Percentiles rank a stretch among this genome's conserved stretches.
Evolutionary conservation across 2,888 invertebrate genomes (phyloP).

Genomic region (Gryllus longicercus): DNA sequence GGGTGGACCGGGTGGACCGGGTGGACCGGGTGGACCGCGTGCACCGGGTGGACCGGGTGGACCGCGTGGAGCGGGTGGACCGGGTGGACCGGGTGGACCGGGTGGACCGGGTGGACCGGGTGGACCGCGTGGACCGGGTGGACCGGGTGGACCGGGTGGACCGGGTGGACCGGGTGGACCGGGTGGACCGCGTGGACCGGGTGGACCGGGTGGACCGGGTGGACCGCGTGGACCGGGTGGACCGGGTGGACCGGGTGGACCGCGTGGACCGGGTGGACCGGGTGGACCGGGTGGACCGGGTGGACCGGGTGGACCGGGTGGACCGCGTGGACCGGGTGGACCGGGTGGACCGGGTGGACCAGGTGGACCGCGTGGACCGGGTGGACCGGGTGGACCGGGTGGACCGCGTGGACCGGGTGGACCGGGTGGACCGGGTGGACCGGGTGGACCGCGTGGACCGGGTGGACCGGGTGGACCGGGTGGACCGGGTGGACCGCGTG

Average conservation of each 20-base stretch:
- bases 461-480: neutral
- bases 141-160: too few relatives aligned
- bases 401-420: neutral
- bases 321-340: neutral
- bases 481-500: neutral
- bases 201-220: neutral
- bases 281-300: neutral
- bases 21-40: neutral
- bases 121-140: neutral
- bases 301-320: neutral
- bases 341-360: neutral
- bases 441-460: neutral
- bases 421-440: neutral
- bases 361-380: neutral
- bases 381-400: neutral
- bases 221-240: neutral
- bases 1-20: neutral
- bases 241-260: neutral
- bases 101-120: neutral
- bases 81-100: neutral
- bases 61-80: neutral
- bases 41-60: neutral
- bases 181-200: neutral
- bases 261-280: neutral
- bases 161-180: neutral